Evolutionary conservation across 2,113 vertebrate species (phyloP), one percentile per base, ranked within the genome.

Genomic region (Triplophysa siluroides): DNA sequence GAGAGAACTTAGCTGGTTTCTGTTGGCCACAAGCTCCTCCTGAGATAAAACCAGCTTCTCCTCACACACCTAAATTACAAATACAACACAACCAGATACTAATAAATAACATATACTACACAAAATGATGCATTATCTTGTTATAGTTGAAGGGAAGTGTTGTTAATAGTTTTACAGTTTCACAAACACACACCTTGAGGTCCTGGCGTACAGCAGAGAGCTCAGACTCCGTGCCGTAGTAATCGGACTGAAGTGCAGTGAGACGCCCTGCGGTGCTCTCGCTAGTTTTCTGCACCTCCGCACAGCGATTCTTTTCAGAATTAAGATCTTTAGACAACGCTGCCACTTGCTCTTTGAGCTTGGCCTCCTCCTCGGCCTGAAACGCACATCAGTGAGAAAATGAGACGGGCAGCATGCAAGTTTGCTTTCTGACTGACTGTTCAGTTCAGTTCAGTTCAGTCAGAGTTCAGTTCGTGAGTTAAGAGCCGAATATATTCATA

Each of bases 151-250:
- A 18, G 18, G 8, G 54, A 58, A 19, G 7, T 58, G 3, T 56
- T 50, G 47, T 50, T 1, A 50, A 33, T 13, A 50, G 4, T 19
- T 54, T 54, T 19, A 58, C 13, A 52, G 16, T 3, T 1, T 16
- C 14, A n/a, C 52, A 63, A 11, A 78, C 38, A 78, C 78, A 8
- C 76, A 99, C 97, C 95, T 97, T 95, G 26, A 99, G 93, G 85
- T 99, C 98, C 87, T 99, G 95, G 64, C 94, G 95, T 61, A 94
- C 93, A 61, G 98, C 94, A 74, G 97, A 93, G 43, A 95, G 92
- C 86, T 99, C 97, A 2, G 97, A 98, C 67, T 99, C 97, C 77
- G 97, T 99, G 79, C 96, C 98, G 21, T 98, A 97, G 78, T 94
- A 89, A 79, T 98, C 95, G 0, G 96, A 93, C 83, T 98, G 98